phyloP scores from a whole-genome alignment of 2,113 vertebrate genomes.

The Dasypus novemcinctus region DNA sequence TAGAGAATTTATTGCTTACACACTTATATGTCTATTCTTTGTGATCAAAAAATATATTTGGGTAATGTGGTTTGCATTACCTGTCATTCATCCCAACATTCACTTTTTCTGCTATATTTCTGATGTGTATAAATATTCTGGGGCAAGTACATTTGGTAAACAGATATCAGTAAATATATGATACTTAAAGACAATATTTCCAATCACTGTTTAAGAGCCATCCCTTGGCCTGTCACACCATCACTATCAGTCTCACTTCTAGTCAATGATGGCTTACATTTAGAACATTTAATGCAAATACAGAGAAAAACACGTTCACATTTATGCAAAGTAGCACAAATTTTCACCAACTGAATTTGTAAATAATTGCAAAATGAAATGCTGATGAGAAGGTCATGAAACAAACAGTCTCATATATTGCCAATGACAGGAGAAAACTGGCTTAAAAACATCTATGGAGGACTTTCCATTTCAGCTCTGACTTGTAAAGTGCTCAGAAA shows the following conservation, averaged over 20 bases:
- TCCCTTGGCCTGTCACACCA: background rate
- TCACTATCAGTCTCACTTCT: background rate
- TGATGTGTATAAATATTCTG: background rate
- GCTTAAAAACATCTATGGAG: background rate
- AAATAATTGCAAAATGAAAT: conserved; percentile 7
- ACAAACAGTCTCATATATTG: background rate
- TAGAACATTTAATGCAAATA: background rate
- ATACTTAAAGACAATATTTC: background rate
- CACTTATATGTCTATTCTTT: conserved; percentile 22
- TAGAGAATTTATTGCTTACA: background rate
- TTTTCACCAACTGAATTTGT: background rate
- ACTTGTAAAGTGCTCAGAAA: background rate
- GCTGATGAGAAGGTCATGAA: background rate
- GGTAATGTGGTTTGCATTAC: conserved; percentile 1
- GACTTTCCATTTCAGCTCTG: background rate
- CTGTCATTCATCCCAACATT: background rate
- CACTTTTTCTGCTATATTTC: background rate
- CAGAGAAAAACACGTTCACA: background rate
- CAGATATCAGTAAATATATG: background rate
- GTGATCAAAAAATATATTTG: conserved; percentile 14
- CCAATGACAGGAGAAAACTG: background rate
- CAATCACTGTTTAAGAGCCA: background rate
- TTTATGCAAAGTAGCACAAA: background rate
- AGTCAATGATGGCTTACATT: background rate
- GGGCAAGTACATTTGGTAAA: background rate